Evolutionary conservation across 2,113 vertebrate genomes (phyloP), one percentile per base, ranked within the genome.

Genomic region (Indri indri): DNA sequence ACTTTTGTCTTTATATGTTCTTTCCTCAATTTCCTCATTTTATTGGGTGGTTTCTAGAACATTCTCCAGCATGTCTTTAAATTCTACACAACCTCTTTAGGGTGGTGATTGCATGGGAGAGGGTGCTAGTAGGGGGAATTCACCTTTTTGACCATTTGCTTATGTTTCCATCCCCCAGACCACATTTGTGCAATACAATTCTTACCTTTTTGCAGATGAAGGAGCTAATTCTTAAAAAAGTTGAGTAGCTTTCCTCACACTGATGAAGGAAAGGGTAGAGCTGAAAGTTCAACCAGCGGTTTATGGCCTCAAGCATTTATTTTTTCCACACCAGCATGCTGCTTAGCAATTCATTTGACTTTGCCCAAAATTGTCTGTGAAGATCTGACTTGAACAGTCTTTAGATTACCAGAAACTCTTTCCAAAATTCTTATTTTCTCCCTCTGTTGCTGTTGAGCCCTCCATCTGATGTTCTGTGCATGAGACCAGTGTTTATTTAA

Each of bases 11-110:
- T 95, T 63, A 20, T n/a, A 52, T 0, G 54, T 84, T 40, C 50
- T 40, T 22, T 13, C 73, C 42, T 90, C 65, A 86, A 86, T 97
- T 97, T 79, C 87, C 66, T 81, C 66, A 66, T 89, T 86, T 54
- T 3, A 61, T 61, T 73, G 45, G 30, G 37, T 65, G n/a, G 16
- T 63, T 96, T 92, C 59, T 91, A 77, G 66, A 94, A 54, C 66
- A 52, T 73, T 65, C 61, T 94, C 37, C 37, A 90, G 80, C 17
- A 27, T 4, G 20, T 42, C 71, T n/a, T 63, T 76, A 37, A 52
- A 80, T 32, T 20, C 10, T 25, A n/a, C 6, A 34, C 20, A 79
- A 86, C 40, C 17, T 65, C 30, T 86, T 52, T 23, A 5, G 80
- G 50, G 52, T 65, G 57, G 32, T 10, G 14, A 59, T 30, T 45